Percentiles rank a stretch among this genome's conserved stretches.
These are phyloP conservation scores for Drosophila aff. DNA, from an alignment of 1,140 invertebrate genomes.

Conservation along the genomic window DNA sequence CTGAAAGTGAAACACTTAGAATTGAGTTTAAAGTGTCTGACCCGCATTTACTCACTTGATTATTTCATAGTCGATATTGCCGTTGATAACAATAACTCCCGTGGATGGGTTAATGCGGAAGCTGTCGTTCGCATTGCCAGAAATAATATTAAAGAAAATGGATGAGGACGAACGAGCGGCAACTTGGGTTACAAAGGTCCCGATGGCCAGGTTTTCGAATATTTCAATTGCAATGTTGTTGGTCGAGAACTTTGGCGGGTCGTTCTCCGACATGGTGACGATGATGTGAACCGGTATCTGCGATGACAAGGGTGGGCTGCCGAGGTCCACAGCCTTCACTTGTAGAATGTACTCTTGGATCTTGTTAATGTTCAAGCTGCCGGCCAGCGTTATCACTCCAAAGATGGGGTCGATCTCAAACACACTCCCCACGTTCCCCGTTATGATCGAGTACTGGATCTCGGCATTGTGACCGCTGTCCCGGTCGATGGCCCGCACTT, in stretches of 20 bases:
- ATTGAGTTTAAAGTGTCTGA: background rate
- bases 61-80: conserved; percentile 92
- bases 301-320: conserved; percentile 90
- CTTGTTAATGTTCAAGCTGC: conserved; percentile 90
- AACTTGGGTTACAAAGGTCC: conserved; percentile 91
- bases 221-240: conserved; percentile 91
- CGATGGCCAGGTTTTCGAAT: conserved; percentile 92
- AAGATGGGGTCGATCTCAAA: conserved; percentile 92
- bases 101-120: conserved; percentile 95
- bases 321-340: conserved; percentile 93
- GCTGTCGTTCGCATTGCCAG: conserved; percentile 90
- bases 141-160: conserved; percentile 92
- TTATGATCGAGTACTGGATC: conserved; percentile 92
- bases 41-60: conserved; percentile 71
- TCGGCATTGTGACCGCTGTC: conserved; percentile 93
- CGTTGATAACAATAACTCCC: conserved; percentile 91
- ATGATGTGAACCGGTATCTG: conserved; percentile 94
- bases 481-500: conserved; percentile 91
- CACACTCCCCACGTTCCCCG: conserved; percentile 93
- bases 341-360: conserved; percentile 92
- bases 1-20: conserved; percentile 67
- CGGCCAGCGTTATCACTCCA: conserved; percentile 91
- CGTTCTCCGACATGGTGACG: conserved; percentile 95
- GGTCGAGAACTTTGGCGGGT: conserved; percentile 91
- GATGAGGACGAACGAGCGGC: conserved; percentile 92